These are phyloP conservation scores for Chrysogorgia sp. DNA, from an alignment of 92 coral and sea anemone genomes.

Conservation along the genomic window DNA sequence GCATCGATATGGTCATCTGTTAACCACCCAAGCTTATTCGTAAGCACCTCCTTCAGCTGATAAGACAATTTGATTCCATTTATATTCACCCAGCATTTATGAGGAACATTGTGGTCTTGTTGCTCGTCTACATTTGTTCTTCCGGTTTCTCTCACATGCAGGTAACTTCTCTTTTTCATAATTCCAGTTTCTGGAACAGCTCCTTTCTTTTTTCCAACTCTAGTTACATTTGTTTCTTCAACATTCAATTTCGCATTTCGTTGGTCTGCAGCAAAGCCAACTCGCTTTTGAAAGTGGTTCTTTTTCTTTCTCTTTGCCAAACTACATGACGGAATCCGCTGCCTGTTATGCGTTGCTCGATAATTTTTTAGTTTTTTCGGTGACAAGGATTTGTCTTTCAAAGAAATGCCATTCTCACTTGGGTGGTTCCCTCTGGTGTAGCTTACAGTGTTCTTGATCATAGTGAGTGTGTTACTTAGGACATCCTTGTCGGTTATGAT, in stretches of 20 bases:
- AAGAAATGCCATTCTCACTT: background rate
- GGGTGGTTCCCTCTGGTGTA: slow-evolving; percentile 28
- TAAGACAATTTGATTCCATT: background rate
- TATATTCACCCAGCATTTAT: background rate
- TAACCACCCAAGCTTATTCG: background rate
- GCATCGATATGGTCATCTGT: slow-evolving; percentile 31
- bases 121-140: background rate
- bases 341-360: background rate
- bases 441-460: background rate
- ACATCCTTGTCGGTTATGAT: slow-evolving; percentile 20
- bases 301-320: slow-evolving; percentile 12
- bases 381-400: slow-evolving; percentile 29
- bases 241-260: background rate
- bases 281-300: slow-evolving; percentile 4
- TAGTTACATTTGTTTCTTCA: background rate
- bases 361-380: background rate
- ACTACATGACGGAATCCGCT: background rate
- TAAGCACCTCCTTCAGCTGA: background rate
- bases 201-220: background rate
- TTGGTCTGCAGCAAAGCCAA: background rate
- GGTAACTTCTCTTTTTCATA: background rate
- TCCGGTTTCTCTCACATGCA: background rate
- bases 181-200: background rate
- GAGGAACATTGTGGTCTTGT: background rate
- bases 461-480: background rate